Conservation (phyloP, 2,113 vertebrate genomes). For the Meles meles region DNA sequence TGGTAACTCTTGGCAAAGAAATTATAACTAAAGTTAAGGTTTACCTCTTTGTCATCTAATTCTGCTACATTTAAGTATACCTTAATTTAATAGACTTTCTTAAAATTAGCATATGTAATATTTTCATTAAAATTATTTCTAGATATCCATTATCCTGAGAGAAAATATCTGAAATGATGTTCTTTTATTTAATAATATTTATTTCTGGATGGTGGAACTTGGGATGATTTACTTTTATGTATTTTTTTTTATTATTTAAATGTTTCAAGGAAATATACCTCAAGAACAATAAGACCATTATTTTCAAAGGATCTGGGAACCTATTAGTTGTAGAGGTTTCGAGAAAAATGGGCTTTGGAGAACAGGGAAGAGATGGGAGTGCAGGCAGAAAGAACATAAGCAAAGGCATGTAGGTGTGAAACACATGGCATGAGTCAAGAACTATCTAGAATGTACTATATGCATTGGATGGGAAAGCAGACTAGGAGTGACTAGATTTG, state of each 20-base stretch:
- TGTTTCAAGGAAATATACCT: conserved; percentile 5
- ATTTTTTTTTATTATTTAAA: not conserved
- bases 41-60: conserved; percentile 1
- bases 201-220: not conserved
- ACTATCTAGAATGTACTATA: not conserved
- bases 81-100: conserved; percentile 9
- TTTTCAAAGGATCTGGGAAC: not conserved
- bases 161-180: not conserved
- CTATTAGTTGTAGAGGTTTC: not conserved
- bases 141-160: not conserved
- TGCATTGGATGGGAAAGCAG: not conserved
- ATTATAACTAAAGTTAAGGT: conserved; percentile 18
- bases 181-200: not conserved
- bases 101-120: conserved; percentile 3
- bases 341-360: not conserved
- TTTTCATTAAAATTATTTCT: conserved; percentile 5
- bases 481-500: not conserved
- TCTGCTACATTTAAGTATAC: not conserved
- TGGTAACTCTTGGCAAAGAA: conserved; percentile 14
- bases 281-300: not conserved
- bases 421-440: not conserved
- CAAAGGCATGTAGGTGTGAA: not conserved
- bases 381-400: not conserved
- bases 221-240: not conserved
- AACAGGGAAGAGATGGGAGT: not conserved